A percentile compares a stretch with the other conserved stretches of the same genome.
Evolutionary conservation across 2,888 invertebrate genomes (phyloP).

Genomic region (Mantis religiosa): DNA sequence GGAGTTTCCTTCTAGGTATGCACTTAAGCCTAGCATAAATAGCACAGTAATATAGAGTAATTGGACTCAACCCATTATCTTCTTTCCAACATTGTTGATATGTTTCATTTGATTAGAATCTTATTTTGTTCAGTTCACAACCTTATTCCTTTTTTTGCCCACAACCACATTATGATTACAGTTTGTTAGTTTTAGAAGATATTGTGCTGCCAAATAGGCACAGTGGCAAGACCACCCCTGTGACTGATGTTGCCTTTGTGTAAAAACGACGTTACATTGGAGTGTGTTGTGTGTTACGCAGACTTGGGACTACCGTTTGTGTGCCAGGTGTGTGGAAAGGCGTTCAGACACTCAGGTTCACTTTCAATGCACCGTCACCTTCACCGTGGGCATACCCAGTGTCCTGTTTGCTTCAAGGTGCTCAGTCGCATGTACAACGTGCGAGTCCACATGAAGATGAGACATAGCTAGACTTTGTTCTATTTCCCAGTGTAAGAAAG

Average conservation of each 20-base stretch:
- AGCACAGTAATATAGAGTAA: too few species aligned
- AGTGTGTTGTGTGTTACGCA: not conserved
- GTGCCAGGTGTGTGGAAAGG: conserved; percentile 59
- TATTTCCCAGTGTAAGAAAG: not conserved
- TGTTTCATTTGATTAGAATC: too few species aligned
- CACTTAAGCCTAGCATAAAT: too few species aligned
- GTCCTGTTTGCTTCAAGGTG: conserved; percentile 57
- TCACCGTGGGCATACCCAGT: conserved; percentile 60
- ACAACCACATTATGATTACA: too few species aligned
- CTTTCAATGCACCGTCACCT: conserved; percentile 58
- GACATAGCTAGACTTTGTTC: not conserved
- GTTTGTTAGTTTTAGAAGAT: too few species aligned
- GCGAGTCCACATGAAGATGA: conserved; percentile 34
- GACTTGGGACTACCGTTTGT: not conserved
- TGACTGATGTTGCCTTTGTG: not conserved
- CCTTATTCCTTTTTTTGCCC: too few species aligned
- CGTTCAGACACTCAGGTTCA: conserved; percentile 59
- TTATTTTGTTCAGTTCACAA: too few species aligned
- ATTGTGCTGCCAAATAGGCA: not conserved
- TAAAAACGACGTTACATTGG: not conserved
- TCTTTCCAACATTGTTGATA: too few species aligned
- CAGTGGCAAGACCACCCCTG: not conserved
- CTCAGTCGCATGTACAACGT: conserved; percentile 47
- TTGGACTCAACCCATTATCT: too few species aligned
- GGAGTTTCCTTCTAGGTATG: too few species aligned